Percentiles rank a stretch among this genome's conserved stretches.
Conservation (phyloP, 2,888 invertebrate species). For the Notodonta ziczac region DNA sequence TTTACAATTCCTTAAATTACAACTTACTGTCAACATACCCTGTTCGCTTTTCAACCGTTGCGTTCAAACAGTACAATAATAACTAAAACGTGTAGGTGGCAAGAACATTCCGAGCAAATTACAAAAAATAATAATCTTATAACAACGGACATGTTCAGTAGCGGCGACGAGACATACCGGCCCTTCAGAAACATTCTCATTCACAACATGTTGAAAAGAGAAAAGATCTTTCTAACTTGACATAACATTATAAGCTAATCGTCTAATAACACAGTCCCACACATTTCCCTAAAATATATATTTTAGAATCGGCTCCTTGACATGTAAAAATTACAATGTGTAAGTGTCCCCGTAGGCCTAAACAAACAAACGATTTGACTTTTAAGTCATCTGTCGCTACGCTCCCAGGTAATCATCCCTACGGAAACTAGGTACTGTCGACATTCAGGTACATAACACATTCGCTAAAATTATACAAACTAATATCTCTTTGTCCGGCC, state of each 20-base stretch:
- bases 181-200: constrained; percentile 40
- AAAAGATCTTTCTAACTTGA: constrained; percentile 61
- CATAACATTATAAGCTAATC: constrained; percentile 57
- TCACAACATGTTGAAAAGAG: constrained; percentile 82
- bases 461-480: constrained; percentile 25
- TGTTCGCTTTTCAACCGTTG: constrained; percentile 84
- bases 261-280: constrained; percentile 79
- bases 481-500: constrained; percentile 20
- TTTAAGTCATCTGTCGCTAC: constrained; percentile 19
- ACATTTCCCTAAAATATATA: constrained; percentile 57
- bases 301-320: constrained; percentile 34
- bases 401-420: constrained; percentile 25
- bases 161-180: constrained; percentile 26
- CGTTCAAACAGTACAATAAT: constrained; percentile 50
- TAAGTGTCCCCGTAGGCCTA: too few relatives aligned
- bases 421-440: constrained; percentile 38
- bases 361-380: too few relatives aligned
- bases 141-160: constrained; percentile 29
- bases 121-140: constrained; percentile 27
- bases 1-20: constrained; percentile 78
- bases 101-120: constrained; percentile 46
- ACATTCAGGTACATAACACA: constrained; percentile 69
- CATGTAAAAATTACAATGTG: neutral
- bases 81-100: constrained; percentile 57
- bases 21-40: constrained; percentile 80